Percentiles rank a stretch among this genome's conserved stretches.
These are phyloP conservation scores for Greenwoodochromis staneri DNA, from an alignment of 2,113 vertebrate genomes.

Conservation along the genomic window DNA sequence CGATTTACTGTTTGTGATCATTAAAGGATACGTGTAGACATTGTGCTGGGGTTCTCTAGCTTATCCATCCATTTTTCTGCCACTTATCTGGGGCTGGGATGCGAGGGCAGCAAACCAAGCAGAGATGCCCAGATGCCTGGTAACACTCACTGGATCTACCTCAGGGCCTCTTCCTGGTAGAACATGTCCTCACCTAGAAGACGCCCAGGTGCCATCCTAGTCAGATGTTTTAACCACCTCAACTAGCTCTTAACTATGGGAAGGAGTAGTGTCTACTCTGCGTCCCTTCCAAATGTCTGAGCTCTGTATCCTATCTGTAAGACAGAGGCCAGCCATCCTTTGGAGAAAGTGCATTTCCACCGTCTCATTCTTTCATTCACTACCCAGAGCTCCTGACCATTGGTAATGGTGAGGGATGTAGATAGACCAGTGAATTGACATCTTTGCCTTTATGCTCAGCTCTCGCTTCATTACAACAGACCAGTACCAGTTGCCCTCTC, in stretches of 20 bases:
- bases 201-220: background rate
- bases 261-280: background rate
- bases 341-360: background rate
- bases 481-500: background rate
- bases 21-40: background rate
- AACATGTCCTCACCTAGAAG: background rate
- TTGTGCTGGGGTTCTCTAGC: background rate
- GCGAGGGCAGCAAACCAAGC: background rate
- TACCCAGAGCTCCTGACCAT: background rate
- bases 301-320: background rate
- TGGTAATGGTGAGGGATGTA: background rate
- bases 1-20: background rate
- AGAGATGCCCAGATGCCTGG: background rate
- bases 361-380: background rate
- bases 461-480: background rate
- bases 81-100: accelerated
- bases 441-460: background rate
- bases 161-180: background rate
- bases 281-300: background rate
- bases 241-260: background rate
- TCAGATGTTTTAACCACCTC: background rate
- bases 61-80: background rate
- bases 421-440: background rate
- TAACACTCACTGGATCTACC: background rate
- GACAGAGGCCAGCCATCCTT: background rate